Base-by-base conservation (phyloP, 1,140 invertebrate species). In the Zaprionus kolodkinae region DNA sequence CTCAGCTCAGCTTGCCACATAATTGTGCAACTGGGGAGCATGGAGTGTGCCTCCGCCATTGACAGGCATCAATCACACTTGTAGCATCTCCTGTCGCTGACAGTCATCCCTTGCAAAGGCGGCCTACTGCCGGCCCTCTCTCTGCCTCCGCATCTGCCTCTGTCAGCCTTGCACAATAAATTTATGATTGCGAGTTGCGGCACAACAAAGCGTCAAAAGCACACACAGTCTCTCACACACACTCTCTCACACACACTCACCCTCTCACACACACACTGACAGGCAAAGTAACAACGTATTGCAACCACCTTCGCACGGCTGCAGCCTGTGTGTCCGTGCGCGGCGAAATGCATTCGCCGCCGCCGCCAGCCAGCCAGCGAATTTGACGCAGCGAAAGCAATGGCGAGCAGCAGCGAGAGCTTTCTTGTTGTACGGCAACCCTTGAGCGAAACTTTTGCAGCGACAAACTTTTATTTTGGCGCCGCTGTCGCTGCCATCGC, bases 161-260 rank as follows among this genome's bases (percentile, higher is more conserved):
- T 43, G 60, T 15, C 60, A 81, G 75, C 85, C 85, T 88, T 76
- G 78, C 85, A 78, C 85, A 88, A 88, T 88, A 85, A 79, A 72
- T 88, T 89, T 72, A 69, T 76, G 84, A 85, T 88, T 88, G 85
- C 74, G 85, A 30, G 27, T 72, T 40, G 78, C 66, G 70, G 66
- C 50, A 68, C 48, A 71, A 62, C 60, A 35, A 35, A 65, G 43
- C 36, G 56, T 55, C 57, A 64, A 50, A 36, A 73, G 38, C 9
- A 57, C 60, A 33, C 21, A 21, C 21, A 48, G 2, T 33, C 17
- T 43, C 12, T 50, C 36, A 48, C 36, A 61, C 7, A 45, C 25
- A 66, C 40, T 1, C 21, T 21, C 21, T 21, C 21, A 21, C 21
- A 21, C 21, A 21, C 21, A 1, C 21, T 21, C 21, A 1, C 21